phyloP scores from a whole-genome alignment of 2,888 invertebrate species.

The Taenaris catops region DNA sequence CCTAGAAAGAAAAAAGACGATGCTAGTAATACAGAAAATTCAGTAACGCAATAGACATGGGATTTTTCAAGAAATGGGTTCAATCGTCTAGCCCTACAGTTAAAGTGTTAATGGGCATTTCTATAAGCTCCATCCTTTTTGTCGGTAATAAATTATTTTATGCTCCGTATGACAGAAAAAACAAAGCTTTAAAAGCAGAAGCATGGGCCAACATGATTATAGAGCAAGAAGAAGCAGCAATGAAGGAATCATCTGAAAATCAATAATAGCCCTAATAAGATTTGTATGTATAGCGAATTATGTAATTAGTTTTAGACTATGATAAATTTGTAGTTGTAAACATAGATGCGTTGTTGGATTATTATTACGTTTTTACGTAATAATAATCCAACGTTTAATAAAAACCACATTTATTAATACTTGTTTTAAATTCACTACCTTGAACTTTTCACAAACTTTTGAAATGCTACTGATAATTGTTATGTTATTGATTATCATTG shows the following conservation, averaged over 20 bases:
- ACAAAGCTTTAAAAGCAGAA: slow-evolving; percentile 46
- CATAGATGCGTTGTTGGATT: no score
- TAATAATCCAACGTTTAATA: no score
- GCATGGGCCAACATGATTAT: slow-evolving; percentile 57
- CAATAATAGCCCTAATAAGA: background rate
- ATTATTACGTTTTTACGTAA: no score
- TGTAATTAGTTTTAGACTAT: slow-evolving; percentile 4
- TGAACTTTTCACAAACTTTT: no score
- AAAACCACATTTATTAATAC: no score
- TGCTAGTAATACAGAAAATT: slow-evolving; percentile 20
- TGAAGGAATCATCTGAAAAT: slow-evolving; percentile 20
- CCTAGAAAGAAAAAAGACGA: slow-evolving; percentile 32
- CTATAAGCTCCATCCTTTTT: slow-evolving; percentile 45
- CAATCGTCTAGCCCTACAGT: slow-evolving; percentile 45
- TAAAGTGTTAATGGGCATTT: slow-evolving; percentile 57
- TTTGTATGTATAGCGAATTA: slow-evolving; percentile 4
- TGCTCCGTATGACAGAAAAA: slow-evolving; percentile 39
- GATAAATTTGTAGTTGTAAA: background rate
- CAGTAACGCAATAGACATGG: slow-evolving; percentile 36
- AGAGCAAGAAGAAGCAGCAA: slow-evolving; percentile 49
- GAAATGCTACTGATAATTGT: no score
- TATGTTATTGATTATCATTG: no score
- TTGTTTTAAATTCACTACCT: no score
- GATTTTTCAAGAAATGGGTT: slow-evolving; percentile 35
- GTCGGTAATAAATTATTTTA: slow-evolving; percentile 42